Percentiles rank a stretch among this genome's conserved stretches.
Conservation (phyloP, 2,113 vertebrate species). For the Nycticebus coucang region DNA sequence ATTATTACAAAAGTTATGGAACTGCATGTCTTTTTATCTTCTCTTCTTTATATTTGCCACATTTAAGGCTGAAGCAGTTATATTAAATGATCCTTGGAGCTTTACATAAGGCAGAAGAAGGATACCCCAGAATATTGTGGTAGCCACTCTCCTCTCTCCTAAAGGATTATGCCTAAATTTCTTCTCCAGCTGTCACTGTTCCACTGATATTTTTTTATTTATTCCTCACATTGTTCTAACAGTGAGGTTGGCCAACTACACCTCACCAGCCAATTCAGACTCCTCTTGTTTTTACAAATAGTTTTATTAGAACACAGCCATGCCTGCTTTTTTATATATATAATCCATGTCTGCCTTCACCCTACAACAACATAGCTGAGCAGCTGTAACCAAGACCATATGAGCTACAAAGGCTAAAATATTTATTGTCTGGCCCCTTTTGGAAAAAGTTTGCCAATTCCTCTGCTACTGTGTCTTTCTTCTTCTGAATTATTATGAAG, state of each 20-base stretch:
- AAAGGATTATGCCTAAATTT: not conserved
- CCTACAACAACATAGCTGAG: not conserved
- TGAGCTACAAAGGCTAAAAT: not conserved
- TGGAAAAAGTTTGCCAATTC: not conserved
- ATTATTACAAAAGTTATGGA: not conserved
- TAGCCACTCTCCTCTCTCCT: not conserved
- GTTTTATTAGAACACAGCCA: conserved; percentile 14
- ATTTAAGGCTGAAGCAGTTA: not conserved
- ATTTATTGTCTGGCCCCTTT: not conserved
- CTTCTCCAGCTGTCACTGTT: not conserved
- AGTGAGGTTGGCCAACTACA: not conserved
- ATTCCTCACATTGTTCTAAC: not conserved
- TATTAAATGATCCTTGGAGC: not conserved
- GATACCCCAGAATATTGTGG: not conserved
- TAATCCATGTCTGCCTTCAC: not conserved
- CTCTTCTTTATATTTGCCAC: not conserved
- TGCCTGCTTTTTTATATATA: not conserved
- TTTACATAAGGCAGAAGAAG: not conserved
- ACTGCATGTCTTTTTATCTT: not conserved
- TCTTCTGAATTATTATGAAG: not conserved
- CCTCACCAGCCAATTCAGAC: not conserved
- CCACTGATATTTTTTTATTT: not conserved
- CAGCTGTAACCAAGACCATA: not conserved
- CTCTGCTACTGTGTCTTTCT: not conserved
- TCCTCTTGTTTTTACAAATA: not conserved